Evolutionary conservation across 2,113 vertebrate species (phyloP), one percentile per base, ranked within the genome.

Genomic region (Hymenochirus boettgeri): DNA sequence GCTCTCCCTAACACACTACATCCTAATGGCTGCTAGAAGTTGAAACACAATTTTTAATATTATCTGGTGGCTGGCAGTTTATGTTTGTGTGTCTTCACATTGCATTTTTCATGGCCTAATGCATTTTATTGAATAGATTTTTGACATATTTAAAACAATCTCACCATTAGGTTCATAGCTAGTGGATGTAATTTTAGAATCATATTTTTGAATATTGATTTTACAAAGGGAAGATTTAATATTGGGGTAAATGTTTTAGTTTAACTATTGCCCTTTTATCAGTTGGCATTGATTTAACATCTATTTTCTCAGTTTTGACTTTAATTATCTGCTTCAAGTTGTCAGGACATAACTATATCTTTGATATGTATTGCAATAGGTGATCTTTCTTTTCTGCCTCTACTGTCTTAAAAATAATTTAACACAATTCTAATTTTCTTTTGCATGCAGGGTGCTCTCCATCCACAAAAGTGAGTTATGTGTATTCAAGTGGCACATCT

Each of bases 361-460:
- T 79, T 78, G 72, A 79, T 80, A 73, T 81, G 79, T 80, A 85
- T 75, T 75, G 74, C 79, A 80, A 73, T 79, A 81, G 73, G 74
- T 70, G 70, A 66, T 73, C 75, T 72, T 79, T 74, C 57, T 39
- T 50, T 71, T 53, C 72, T 59, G 71, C 78, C 62, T 74, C 77
- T 80, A 80, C 76, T 80, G 66, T 83, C 80, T 83, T 57, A 31
- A 55, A 75, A 82, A 80, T 86, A 83, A 89, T 89, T 86, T 83
- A 84, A 82, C 81, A 84, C 76, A 62, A 77, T 83, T 87, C 81
- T 85, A 82, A 88, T 90, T 86, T 88, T 83, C 86, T 78, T 76
- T 75, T 72, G 74, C 81, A 77, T 42, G 77, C 64, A 8, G 76
- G 80, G 74, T 70, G 78, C 74, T 84, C 80, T 75, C 74, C 71